Evolutionary conservation across 92 coral and sea anemone species (phyloP), one percentile per base, ranked within the genome.

Genomic region (Siderastrea siderea): DNA sequence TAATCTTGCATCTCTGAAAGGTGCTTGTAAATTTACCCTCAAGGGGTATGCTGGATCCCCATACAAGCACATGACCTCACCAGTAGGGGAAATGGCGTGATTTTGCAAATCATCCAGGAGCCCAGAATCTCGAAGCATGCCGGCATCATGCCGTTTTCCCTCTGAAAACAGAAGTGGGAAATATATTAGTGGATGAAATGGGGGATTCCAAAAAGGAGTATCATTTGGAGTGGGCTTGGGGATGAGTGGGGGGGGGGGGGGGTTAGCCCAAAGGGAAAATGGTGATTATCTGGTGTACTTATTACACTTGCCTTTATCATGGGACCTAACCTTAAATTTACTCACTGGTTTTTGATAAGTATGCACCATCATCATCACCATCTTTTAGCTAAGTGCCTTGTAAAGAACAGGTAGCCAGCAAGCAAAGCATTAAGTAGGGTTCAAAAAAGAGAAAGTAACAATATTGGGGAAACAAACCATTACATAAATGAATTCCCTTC

Each of bases 41-140:
- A 84, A 45, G 51, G 82, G 71, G 50, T 84, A 84, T 26, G 88
- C 88, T 13, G 83, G 82, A 79, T 84, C 83, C 78, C 82, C 82
- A 44, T 74, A 74, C 67, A 84, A 6, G 78, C 88, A 83, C 68
- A 53, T 70, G 44, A 53, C 16, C 67, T 54, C 69, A 49, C 87
- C 87, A 83, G 75, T 43, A 26, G 87, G 81, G 15, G 87, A 17
- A 71, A 71, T 50, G 61, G 80, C 62, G 45, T 70, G 44, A 19
- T 70, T 68, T 2, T 69, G 68, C 59, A 84, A 74, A 60, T 74
- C 71, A 16, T 54, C 47, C 61, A 75, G 68, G 44, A 84, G 88
- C 74, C 88, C 88, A 53, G 88, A 84, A 38, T 84, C 82, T 84
- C 70, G 10, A n/a, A 84, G 79, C 71, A 84, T 84, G 14, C 74